Evolutionary conservation across 2,888 invertebrate species (phyloP).

Genomic region (Odontocolon sp.): DNA sequence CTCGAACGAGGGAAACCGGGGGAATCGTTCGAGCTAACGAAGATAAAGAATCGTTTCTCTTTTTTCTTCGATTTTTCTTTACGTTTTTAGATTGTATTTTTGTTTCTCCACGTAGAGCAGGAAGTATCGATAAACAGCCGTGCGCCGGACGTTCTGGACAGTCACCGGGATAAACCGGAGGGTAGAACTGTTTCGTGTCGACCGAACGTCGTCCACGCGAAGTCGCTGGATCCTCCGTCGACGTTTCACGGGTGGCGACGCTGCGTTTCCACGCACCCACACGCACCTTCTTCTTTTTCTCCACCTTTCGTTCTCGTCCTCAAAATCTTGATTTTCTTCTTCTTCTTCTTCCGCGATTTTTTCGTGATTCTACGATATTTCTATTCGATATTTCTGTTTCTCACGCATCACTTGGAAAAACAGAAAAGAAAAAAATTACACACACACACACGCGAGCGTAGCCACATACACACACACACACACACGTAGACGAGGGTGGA

Average conservation of each 20-base stretch:
- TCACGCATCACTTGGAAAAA: not conserved
- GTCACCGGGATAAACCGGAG: too few species aligned
- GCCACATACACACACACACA: not conserved
- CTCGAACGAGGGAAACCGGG: constrained; percentile 18
- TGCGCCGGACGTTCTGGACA: too few species aligned
- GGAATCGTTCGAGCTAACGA: not conserved
- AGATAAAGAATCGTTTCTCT: not conserved
- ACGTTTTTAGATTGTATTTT: not conserved
- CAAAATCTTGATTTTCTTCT: not conserved
- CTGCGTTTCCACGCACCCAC: constrained; percentile 27
- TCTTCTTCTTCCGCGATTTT: not conserved
- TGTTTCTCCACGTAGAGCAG: too few species aligned
- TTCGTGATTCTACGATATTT: not conserved
- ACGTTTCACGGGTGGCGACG: constrained; percentile 31
- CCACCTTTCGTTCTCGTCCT: constrained; percentile 17
- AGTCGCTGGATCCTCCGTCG: constrained; percentile 17
- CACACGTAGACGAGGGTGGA: constrained; percentile 36
- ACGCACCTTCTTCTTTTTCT: constrained; percentile 44
- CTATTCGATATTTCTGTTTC: not conserved
- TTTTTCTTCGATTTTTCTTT: not conserved
- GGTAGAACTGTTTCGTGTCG: too few species aligned
- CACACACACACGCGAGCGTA: constrained; percentile 2
- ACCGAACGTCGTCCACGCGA: not conserved
- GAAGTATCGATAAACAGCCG: too few species aligned
- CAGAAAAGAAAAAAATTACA: not conserved